phyloP scores from a whole-genome alignment of 2,888 invertebrate genomes.

The Balanococcus diminutus region DNA sequence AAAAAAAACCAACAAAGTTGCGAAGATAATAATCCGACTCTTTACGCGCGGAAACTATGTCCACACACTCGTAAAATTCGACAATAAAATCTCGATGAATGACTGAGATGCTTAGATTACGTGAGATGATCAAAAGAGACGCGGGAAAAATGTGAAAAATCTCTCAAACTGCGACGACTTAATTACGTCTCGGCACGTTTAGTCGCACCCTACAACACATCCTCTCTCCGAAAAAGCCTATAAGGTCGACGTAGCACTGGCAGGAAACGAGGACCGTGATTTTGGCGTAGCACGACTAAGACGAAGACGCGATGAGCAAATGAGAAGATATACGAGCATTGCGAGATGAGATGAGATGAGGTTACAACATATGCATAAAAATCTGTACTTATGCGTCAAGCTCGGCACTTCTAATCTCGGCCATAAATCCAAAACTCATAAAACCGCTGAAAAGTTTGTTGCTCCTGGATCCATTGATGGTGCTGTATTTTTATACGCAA shows the following conservation, averaged over 20 bases:
- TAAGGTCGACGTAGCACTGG: not conserved
- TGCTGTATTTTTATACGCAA: not conserved
- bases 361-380: slow-evolving; percentile 3
- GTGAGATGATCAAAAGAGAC: not conserved
- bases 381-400: not conserved
- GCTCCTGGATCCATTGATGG: not conserved
- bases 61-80: no score
- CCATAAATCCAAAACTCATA: slow-evolving; percentile 10
- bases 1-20: no score
- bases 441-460: slow-evolving; percentile 1
- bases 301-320: not conserved
- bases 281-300: not conserved
- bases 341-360: not conserved
- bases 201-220: not conserved
- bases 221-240: not conserved
- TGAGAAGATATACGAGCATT: not conserved
- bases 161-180: not conserved
- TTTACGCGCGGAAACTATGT: no score
- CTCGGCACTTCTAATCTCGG: slow-evolving; percentile 2
- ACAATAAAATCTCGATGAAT: no score
- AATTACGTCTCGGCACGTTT: not conserved
- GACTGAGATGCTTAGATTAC: not conserved
- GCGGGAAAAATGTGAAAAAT: not conserved
- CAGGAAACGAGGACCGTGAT: not conserved
- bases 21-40: no score